Base-by-base conservation (phyloP, 1,140 invertebrate genomes). In the Probaryconus sp. region DNA sequence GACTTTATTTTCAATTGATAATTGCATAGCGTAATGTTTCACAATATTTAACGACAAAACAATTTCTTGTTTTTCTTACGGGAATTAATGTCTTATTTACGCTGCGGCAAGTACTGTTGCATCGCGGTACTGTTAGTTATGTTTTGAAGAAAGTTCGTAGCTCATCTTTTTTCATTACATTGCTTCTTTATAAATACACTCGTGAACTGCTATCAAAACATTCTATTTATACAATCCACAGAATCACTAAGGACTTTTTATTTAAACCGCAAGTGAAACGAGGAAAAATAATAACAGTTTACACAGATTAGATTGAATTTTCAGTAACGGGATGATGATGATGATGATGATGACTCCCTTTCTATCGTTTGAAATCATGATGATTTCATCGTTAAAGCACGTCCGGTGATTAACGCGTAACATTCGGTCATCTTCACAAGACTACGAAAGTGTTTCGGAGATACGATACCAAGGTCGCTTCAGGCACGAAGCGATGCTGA, bases 311-410 rank as follows among this genome's bases (percentile, higher is more conserved):
- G n/a, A n/a, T n/a, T n/a, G n/a, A n/a, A n/a, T n/a, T n/a, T n/a
- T n/a, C n/a, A n/a, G n/a, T n/a, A n/a, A n/a, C n/a, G n/a, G n/a
- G n/a, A n/a, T n/a, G n/a, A n/a, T n/a, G n/a, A n/a, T n/a, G n/a
- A n/a, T n/a, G n/a, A n/a, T n/a, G n/a, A n/a, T n/a, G n/a, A n/a
- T n/a, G n/a, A n/a, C n/a, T n/a, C n/a, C n/a, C n/a, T n/a, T n/a
- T n/a, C n/a, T n/a, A n/a, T n/a, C n/a, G n/a, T n/a, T n/a, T n/a
- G n/a, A 42, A 38, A 48, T 17, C 38, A 21, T 33, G 40, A 53
- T 61, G 58, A 61, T 55, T 61, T 61, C 55, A 55, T 42, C 42
- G 21, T 24, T 40, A 35, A 55, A 26, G 31, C 33, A 24, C 55
- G 65, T 33, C 10, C 28, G n/a, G 16, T 20, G 33, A 48, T 67